These are phyloP conservation scores for Aphrocallistes beatrix DNA, from an alignment of 37 sponge, comb jelly and placozoan species.

Conservation along the genomic window DNA sequence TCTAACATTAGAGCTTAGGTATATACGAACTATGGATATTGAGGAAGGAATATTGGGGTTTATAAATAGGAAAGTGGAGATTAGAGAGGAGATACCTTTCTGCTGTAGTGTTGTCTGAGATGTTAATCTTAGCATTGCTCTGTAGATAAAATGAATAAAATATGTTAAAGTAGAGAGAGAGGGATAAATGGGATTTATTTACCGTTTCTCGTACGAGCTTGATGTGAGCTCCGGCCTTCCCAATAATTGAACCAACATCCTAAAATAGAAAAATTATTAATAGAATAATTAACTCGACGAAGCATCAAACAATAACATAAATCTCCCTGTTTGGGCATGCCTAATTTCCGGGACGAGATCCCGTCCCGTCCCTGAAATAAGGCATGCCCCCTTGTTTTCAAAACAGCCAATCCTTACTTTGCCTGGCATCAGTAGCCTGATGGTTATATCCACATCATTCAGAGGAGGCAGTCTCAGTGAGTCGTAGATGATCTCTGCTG, in stretches of 20 bases:
- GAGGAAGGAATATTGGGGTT: neutral
- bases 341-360: no score
- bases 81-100: neutral
- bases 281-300: no score
- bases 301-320: no score
- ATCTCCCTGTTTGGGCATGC: no score
- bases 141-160: neutral
- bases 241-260: conserved; percentile 10
- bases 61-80: neutral
- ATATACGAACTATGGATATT: neutral
- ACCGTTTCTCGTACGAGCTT: neutral
- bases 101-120: conserved; percentile 8
- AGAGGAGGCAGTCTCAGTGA: neutral
- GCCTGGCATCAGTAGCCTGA: conserved; percentile 1
- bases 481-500: neutral
- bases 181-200: no score
- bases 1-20: no score
- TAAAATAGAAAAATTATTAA: no score
- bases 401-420: no score
- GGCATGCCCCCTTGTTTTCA: no score
- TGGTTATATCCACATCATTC: neutral
- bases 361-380: no score
- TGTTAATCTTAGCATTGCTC: neutral
- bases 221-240: neutral
- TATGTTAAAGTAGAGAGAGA: neutral